Evolutionary conservation across 2,113 vertebrate species (phyloP).

Genomic region (Oreochromis tanganicae): DNA sequence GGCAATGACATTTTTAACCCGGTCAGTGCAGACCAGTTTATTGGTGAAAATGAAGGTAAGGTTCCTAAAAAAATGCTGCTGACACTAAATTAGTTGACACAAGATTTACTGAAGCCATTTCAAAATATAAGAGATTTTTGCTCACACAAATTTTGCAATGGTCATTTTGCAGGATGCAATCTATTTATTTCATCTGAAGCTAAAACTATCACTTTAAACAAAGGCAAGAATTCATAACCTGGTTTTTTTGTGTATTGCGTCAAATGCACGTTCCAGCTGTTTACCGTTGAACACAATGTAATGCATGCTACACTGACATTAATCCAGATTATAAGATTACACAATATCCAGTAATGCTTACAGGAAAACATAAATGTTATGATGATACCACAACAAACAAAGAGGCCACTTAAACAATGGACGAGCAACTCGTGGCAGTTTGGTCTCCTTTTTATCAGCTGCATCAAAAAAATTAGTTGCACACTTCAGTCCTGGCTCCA

Average conservation of each 20-base stretch:
- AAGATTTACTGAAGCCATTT: background rate
- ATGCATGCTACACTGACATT: background rate
- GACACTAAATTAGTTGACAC: background rate
- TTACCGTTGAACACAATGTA: fast-evolving
- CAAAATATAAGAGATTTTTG: background rate
- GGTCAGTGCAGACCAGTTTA: background rate
- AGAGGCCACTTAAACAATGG: background rate
- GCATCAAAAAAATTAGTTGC: background rate
- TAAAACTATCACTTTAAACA: fast-evolving
- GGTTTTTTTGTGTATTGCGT: background rate
- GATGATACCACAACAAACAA: background rate
- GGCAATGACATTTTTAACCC: background rate
- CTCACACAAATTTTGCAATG: background rate
- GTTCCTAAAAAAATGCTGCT: background rate
- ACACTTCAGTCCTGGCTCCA: background rate
- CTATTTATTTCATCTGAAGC: background rate
- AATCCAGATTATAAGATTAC: background rate
- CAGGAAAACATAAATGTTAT: background rate
- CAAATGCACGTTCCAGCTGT: fast-evolving
- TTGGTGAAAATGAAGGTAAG: background rate
- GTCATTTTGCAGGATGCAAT: background rate
- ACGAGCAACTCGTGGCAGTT: background rate
- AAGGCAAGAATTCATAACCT: background rate
- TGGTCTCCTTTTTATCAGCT: background rate
- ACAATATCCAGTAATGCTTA: background rate